Percentiles rank a stretch among this genome's conserved stretches.
These are phyloP conservation scores for Octodonta nipae DNA, from an alignment of 2,888 invertebrate species.

Conservation along the genomic window DNA sequence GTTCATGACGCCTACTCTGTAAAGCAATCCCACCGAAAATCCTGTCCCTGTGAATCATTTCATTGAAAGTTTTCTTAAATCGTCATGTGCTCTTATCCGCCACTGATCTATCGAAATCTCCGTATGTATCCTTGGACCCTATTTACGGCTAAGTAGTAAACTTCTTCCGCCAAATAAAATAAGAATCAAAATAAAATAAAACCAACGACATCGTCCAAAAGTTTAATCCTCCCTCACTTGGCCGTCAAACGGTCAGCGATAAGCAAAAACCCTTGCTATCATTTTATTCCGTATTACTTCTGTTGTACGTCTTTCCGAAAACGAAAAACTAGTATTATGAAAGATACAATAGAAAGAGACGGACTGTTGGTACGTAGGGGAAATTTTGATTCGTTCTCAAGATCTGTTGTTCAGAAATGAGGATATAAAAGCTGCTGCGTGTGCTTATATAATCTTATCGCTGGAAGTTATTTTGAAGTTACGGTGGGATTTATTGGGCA, in stretches of 20 bases:
- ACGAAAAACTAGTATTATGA: too few species aligned
- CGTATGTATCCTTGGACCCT: conserved; percentile 12
- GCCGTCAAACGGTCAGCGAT: conserved; percentile 10
- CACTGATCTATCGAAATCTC: too few species aligned
- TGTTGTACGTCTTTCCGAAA: too few species aligned
- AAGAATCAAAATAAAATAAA: conserved; percentile 27
- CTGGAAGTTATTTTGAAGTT: conserved; percentile 16
- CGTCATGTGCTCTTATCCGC: too few species aligned
- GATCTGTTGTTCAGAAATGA: conserved; percentile 11
- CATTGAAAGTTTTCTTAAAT: too few species aligned
- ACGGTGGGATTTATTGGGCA: conserved; percentile 18
- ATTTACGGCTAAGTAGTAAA: conserved; percentile 12
- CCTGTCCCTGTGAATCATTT: too few species aligned
- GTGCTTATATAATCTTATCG: conserved; percentile 17
- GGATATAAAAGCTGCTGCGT: conserved; percentile 10
- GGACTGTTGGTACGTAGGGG: too few species aligned
- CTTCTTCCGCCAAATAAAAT: conserved; percentile 29
- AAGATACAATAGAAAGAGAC: too few species aligned
- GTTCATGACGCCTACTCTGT: too few species aligned
- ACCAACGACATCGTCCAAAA: conserved; percentile 24
- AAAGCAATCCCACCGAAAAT: too few species aligned
- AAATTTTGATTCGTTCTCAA: too few species aligned
- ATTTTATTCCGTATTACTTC: too few species aligned
- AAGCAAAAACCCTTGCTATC: conserved; percentile 9
- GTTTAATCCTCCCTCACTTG: conserved; percentile 16